Evolutionary conservation across 2,797 vertebrate genomes (phyloP).

Genomic region (Sandelia bainsii): DNA sequence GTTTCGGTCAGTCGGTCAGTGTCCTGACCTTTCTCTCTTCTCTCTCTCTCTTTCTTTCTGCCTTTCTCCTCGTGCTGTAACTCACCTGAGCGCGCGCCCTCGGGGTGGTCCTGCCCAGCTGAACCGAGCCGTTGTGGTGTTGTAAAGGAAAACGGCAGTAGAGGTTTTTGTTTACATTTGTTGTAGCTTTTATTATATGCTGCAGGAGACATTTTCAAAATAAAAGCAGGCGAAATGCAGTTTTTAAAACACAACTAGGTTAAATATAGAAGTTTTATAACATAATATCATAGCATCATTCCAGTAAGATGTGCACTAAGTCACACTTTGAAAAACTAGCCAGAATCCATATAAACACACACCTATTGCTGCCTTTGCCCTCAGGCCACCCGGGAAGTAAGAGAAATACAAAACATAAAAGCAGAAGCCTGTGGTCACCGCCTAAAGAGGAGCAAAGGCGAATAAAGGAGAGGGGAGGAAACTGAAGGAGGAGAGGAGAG

Average conservation of each 20-base stretch:
- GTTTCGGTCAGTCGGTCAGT: slow-evolving; percentile 66
- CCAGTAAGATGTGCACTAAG: slow-evolving; percentile 42
- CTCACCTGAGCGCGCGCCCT: slow-evolving; percentile 76
- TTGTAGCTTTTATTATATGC: neutral
- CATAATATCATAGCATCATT: neutral
- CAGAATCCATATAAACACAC: slow-evolving; percentile 32
- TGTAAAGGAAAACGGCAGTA: slow-evolving; percentile 36
- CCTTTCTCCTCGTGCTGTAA: slow-evolving; percentile 53
- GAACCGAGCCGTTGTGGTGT: slow-evolving; percentile 43
- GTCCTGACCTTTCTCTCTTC: slow-evolving; percentile 33
- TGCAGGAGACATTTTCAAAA: neutral
- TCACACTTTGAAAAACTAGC: slow-evolving; percentile 14
- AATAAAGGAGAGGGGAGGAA: slow-evolving; percentile 56
- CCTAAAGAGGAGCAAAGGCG: slow-evolving; percentile 63
- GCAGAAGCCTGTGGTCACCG: slow-evolving; percentile 65
- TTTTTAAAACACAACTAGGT: neutral
- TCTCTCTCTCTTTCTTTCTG: slow-evolving; percentile 9
- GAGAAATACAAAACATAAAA: slow-evolving; percentile 42
- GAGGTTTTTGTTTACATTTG: slow-evolving; percentile 18
- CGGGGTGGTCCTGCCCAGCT: slow-evolving; percentile 71
- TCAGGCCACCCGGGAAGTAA: slow-evolving; percentile 62
- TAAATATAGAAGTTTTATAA: neutral
- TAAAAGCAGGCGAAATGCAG: neutral
- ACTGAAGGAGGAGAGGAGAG: slow-evolving; percentile 54
- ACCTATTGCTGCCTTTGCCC: slow-evolving; percentile 57